Percentiles rank a stretch among this genome's conserved stretches.
Evolutionary conservation across 2,888 invertebrate species (phyloP).

Genomic region (Phaonia tiefii): DNA sequence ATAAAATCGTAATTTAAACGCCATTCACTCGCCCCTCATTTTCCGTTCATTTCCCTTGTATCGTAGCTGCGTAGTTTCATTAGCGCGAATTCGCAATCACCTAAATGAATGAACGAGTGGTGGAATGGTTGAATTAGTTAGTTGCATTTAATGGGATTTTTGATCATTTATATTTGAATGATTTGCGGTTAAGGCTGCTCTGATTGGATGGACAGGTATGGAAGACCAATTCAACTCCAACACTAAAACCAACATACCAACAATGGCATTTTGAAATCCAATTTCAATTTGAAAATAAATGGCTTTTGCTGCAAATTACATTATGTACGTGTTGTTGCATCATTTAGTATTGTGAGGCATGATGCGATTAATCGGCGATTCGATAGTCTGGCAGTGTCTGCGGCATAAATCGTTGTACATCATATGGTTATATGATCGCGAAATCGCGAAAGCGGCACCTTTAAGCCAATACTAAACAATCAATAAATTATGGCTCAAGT

Average conservation of each 20-base stretch:
- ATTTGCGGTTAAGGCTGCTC: constrained; percentile 59
- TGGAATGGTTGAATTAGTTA: constrained; percentile 59
- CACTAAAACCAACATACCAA: constrained; percentile 40
- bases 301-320: constrained; percentile 74
- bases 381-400: not conserved
- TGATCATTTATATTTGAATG: constrained; percentile 65
- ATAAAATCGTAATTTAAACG: constrained; percentile 34
- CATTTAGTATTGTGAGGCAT: constrained; percentile 50
- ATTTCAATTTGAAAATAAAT: constrained; percentile 78
- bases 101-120: constrained; percentile 2
- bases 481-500: constrained; percentile 58
- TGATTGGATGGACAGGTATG: constrained; percentile 11
- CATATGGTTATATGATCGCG: not conserved
- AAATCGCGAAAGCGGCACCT: constrained; percentile 58
- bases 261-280: constrained; percentile 72
- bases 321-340: constrained; percentile 74
- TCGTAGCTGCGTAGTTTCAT: constrained; percentile 7
- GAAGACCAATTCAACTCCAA: constrained; percentile 7
- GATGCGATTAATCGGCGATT: constrained; percentile 34
- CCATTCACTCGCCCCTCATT: constrained; percentile 9
- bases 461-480: constrained; percentile 58
- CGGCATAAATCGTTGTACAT: not conserved
- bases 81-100: not conserved
- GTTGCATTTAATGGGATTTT: constrained; percentile 64
- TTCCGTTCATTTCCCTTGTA: not conserved